Conservation (phyloP, 2,113 vertebrate genomes). For the Pomatostomus ruficeps region DNA sequence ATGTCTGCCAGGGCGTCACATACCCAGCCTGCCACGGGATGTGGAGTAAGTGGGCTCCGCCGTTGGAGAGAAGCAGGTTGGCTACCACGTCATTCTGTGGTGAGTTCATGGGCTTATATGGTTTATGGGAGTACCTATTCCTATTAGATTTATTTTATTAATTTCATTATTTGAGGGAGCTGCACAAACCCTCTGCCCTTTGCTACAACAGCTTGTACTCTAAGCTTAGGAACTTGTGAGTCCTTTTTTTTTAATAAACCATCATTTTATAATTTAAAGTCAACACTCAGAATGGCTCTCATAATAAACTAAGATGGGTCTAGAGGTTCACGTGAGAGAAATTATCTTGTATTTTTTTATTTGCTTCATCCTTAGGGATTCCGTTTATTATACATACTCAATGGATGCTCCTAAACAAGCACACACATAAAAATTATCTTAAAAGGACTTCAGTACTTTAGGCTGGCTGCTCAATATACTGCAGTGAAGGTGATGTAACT, state of each 20-base stretch:
- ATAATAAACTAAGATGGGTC: not conserved
- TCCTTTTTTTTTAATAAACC: not conserved
- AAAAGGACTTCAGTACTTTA: not conserved
- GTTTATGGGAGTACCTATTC: not conserved
- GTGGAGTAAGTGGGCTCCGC: constrained; percentile 98
- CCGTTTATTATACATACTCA: not conserved
- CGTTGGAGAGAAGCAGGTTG: constrained; percentile 91
- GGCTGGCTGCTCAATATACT: not conserved
- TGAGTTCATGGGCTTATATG: constrained; percentile 54
- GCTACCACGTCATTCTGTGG: constrained; percentile 96
- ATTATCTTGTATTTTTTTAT: not conserved
- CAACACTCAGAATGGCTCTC: not conserved
- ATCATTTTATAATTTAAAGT: not conserved
- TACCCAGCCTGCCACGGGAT: constrained; percentile 97
- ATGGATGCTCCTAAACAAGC: not conserved
- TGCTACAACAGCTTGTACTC: not conserved
- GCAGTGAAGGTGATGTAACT: not conserved
- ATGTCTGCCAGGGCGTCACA: constrained; percentile 85
- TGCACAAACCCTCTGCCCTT: not conserved
- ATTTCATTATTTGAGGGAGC: not conserved
- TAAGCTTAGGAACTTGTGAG: not conserved
- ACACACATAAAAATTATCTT: not conserved
- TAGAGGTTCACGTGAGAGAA: not conserved
- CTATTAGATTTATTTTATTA: not conserved
- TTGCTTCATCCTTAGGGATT: not conserved